These are phyloP conservation scores for Eudasyphora cyanicolor DNA, from an alignment of 2,888 invertebrate species.

Conservation along the genomic window DNA sequence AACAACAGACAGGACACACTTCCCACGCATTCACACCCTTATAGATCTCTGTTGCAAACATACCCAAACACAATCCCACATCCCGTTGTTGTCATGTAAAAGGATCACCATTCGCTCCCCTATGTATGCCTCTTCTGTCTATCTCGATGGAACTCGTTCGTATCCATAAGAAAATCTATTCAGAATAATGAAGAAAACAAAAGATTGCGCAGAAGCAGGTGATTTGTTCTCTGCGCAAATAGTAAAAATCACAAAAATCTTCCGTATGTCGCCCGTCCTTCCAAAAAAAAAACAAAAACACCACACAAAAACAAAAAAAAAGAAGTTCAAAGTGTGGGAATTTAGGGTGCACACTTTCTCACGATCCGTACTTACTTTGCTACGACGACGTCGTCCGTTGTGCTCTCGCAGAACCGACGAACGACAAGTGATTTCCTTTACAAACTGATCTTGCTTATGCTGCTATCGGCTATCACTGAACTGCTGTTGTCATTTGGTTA, in stretches of 20 bases:
- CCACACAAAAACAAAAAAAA: slow-evolving; percentile 12
- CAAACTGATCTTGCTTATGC: slow-evolving; percentile 42
- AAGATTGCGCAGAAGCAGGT: slow-evolving; percentile 55
- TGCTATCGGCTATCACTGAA: slow-evolving; percentile 34
- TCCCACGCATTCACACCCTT: slow-evolving; percentile 18
- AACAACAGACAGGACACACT: slow-evolving; percentile 3
- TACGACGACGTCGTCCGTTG: too few relatives aligned
- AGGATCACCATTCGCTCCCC: background rate
- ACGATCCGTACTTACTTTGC: slow-evolving; percentile 73
- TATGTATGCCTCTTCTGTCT: too few relatives aligned
- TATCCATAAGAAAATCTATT: slow-evolving; percentile 43
- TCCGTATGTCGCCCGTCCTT: slow-evolving; percentile 42
- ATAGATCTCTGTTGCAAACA: background rate
- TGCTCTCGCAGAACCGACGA: background rate
- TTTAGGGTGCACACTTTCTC: slow-evolving; percentile 79
- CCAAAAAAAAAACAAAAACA: slow-evolving; percentile 7
- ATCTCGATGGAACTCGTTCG: background rate
- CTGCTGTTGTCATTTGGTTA: slow-evolving; percentile 51
- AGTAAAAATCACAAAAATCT: slow-evolving; percentile 27
- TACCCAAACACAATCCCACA: background rate
- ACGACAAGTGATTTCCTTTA: slow-evolving; percentile 68
- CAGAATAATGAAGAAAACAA: slow-evolving; percentile 22
- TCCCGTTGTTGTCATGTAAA: background rate
- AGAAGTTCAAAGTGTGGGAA: slow-evolving; percentile 76
- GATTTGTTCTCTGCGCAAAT: slow-evolving; percentile 56